Evolutionary conservation across 2,888 invertebrate species (phyloP).

Genomic region (Adineta ricciae): DNA sequence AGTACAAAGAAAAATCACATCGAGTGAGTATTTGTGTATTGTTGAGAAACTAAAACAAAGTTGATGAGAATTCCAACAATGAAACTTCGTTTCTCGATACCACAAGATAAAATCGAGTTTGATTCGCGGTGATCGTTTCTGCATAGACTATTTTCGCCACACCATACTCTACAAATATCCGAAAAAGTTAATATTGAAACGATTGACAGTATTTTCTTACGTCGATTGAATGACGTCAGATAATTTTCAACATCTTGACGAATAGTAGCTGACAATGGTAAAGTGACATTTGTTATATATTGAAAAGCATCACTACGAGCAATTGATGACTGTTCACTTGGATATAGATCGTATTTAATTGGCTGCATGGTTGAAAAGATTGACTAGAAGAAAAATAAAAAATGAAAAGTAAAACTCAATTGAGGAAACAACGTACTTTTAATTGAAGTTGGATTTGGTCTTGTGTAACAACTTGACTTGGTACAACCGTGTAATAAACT

Average conservation of each 20-base stretch:
- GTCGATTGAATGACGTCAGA: neutral
- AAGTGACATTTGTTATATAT: neutral
- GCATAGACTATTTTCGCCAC: neutral
- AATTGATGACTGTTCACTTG: slow-evolving; percentile 3
- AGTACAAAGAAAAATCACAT: neutral
- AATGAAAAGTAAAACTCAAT: neutral
- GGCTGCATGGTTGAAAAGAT: neutral
- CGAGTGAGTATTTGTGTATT: neutral
- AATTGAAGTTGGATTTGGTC: neutral
- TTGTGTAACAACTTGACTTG: neutral
- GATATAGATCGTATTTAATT: slow-evolving; percentile 17
- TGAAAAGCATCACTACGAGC: neutral
- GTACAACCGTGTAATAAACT: neutral
- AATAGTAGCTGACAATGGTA: neutral
- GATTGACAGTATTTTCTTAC: neutral
- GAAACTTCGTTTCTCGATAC: neutral
- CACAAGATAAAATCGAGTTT: slow-evolving; percentile 17
- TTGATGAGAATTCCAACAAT: too few species aligned
- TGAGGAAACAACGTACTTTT: neutral
- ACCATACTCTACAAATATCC: neutral
- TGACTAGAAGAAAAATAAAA: neutral
- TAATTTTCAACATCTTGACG: neutral
- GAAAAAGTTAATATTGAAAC: neutral
- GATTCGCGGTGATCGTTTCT: neutral
- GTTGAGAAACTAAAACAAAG: neutral